Conservation (phyloP, 1,140 invertebrate species). For the Nylanderia fulva region DNA sequence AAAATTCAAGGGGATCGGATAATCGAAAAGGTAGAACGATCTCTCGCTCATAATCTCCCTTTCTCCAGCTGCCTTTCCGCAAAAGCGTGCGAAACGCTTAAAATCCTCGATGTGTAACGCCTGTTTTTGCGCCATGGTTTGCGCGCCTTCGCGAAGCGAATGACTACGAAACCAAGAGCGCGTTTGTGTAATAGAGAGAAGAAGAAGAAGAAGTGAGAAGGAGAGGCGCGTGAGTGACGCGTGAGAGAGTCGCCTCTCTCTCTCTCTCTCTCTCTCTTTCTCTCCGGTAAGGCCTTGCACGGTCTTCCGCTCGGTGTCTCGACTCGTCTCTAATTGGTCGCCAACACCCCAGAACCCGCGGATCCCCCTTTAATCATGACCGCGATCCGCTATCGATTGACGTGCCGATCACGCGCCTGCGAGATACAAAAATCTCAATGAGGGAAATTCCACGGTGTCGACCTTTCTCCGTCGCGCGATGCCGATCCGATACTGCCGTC, state of each 20-base stretch:
- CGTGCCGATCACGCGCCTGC: constrained; percentile 58
- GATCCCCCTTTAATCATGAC: constrained; percentile 52
- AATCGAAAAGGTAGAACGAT: not conserved
- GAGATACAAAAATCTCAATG: constrained; percentile 65
- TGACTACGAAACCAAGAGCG: constrained; percentile 53
- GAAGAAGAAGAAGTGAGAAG: not conserved
- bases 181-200: not conserved
- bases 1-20: not conserved
- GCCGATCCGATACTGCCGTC: constrained; percentile 64
- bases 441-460: constrained; percentile 76
- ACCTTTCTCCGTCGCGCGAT: constrained; percentile 41
- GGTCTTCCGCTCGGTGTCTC: constrained; percentile 63
- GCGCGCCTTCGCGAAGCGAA: constrained; percentile 50
- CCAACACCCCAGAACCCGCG: constrained; percentile 18
- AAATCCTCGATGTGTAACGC: constrained; percentile 56
- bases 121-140: constrained; percentile 49
- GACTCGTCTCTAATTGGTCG: constrained; percentile 67
- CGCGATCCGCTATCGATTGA: constrained; percentile 61
- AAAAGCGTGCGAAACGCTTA: constrained; percentile 55
- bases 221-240: too few species aligned
- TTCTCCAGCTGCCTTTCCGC: not conserved
- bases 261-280: too few species aligned
- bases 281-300: too few species aligned
- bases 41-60: constrained; percentile 32
- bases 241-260: too few species aligned